A percentile compares a stretch with the other conserved stretches of the same genome.
These are phyloP conservation scores for Pangasius macronema DNA, from an alignment of 2,797 vertebrate genomes.

Conservation along the genomic window DNA sequence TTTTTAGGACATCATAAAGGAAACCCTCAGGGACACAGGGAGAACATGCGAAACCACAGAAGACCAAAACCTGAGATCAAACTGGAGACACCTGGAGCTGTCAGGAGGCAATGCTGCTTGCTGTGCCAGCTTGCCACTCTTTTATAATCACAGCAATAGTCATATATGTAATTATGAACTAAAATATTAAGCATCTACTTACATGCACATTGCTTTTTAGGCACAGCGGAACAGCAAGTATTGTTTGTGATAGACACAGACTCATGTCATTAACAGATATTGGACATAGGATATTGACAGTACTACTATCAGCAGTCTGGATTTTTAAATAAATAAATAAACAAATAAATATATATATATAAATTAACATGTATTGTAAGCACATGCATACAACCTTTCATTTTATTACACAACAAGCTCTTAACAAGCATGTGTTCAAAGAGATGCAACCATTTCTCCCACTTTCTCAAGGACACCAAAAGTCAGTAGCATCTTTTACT, in stretches of 20 bases:
- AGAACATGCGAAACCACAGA: not conserved
- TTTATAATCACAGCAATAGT: not conserved
- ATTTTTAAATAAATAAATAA: not conserved
- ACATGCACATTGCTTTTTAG: not conserved
- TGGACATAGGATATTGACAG: not conserved
- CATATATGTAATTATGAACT: not conserved
- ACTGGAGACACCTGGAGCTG: not conserved
- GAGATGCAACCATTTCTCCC: not conserved
- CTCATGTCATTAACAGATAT: not conserved
- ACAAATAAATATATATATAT: not conserved
- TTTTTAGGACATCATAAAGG: not conserved
- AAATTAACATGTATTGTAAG: not conserved
- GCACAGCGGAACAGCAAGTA: not conserved
- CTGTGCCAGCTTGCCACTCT: not conserved
- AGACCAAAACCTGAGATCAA: not conserved
- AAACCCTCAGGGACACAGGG: not conserved
- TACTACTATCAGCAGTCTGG: not conserved
- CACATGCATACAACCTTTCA: not conserved
- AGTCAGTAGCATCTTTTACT: constrained; percentile 30
- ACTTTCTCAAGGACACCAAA: not conserved
- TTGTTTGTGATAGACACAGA: not conserved
- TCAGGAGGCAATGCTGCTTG: not conserved
- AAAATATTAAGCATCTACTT: not conserved
- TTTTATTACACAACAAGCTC: not conserved
- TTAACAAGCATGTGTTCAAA: not conserved